These are phyloP conservation scores for Dendropsophus ebraccatus DNA, from an alignment of 2,113 vertebrate genomes.

Conservation along the genomic window DNA sequence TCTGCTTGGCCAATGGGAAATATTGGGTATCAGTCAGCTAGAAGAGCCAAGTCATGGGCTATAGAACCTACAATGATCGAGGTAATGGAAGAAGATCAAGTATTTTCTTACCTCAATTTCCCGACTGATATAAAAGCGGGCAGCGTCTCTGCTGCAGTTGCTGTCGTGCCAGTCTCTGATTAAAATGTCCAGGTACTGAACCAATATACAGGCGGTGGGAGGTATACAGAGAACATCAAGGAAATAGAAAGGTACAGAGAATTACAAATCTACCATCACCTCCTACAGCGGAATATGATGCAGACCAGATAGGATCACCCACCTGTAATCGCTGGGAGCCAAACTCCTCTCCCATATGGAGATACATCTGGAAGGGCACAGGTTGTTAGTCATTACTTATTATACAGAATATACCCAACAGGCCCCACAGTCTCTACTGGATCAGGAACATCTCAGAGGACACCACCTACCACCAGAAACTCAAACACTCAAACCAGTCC, in stretches of 20 bases:
- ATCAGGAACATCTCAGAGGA: too few relatives aligned
- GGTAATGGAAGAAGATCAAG: neutral
- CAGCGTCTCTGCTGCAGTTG: constrained; percentile 49
- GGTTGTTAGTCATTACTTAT: too few relatives aligned
- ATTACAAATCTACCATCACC: too few relatives aligned
- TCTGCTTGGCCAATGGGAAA: neutral
- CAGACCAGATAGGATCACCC: neutral
- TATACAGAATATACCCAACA: too few relatives aligned
- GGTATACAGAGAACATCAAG: neutral
- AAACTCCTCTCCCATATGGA: constrained; percentile 45
- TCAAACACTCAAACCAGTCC: neutral
- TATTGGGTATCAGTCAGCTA: neutral
- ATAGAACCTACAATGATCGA: neutral
- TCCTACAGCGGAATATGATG: too few relatives aligned
- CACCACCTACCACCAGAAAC: neutral
- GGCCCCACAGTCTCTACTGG: too few relatives aligned
- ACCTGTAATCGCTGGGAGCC: constrained; percentile 2
- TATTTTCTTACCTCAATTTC: constrained; percentile 63
- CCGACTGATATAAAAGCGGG: constrained; percentile 52
- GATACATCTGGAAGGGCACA: constrained; percentile 39
- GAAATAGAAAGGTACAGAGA: neutral
- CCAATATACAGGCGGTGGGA: constrained; percentile 27
- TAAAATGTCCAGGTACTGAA: constrained; percentile 68
- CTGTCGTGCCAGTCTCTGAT: constrained; percentile 63
- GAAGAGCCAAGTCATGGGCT: neutral